Conservation (phyloP, 2,888 invertebrate species). For the Spilarctia lutea region DNA sequence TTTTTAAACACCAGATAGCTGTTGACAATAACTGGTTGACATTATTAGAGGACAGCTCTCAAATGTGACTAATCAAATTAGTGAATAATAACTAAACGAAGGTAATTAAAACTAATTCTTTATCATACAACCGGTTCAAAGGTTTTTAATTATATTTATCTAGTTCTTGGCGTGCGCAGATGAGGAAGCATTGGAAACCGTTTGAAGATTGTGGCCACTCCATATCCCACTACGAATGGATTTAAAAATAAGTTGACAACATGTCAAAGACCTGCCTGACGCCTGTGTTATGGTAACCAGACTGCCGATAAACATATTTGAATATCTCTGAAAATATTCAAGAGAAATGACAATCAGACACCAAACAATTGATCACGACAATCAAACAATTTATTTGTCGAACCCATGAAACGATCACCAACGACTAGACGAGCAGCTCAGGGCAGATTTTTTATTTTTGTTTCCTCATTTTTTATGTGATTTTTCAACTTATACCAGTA, state of each 20-base stretch:
- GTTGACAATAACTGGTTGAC: constrained; percentile 44
- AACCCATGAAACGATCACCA: not conserved
- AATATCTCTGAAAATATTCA: not conserved
- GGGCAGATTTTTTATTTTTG: no score
- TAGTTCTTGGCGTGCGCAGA: not conserved
- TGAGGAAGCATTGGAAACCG: not conserved
- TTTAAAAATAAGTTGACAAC: not conserved
- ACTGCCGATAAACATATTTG: not conserved
- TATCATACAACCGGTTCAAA: constrained; percentile 41
- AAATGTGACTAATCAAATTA: constrained; percentile 37
- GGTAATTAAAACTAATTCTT: not conserved
- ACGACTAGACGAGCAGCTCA: not conserved
- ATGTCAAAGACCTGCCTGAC: not conserved
- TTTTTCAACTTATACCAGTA: no score
- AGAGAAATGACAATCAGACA: not conserved
- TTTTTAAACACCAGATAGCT: constrained; percentile 13
- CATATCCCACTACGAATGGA: not conserved
- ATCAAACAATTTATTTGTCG: not conserved
- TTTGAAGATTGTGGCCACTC: not conserved
- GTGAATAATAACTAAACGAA: constrained; percentile 18
- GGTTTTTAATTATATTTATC: constrained; percentile 15
- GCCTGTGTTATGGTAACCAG: not conserved
- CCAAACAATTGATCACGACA: not conserved
- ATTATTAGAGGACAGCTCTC: constrained; percentile 29
- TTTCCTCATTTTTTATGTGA: no score